Evolutionary conservation across 2,113 vertebrate genomes (phyloP).

Genomic region (Gymnarchus niloticus): DNA sequence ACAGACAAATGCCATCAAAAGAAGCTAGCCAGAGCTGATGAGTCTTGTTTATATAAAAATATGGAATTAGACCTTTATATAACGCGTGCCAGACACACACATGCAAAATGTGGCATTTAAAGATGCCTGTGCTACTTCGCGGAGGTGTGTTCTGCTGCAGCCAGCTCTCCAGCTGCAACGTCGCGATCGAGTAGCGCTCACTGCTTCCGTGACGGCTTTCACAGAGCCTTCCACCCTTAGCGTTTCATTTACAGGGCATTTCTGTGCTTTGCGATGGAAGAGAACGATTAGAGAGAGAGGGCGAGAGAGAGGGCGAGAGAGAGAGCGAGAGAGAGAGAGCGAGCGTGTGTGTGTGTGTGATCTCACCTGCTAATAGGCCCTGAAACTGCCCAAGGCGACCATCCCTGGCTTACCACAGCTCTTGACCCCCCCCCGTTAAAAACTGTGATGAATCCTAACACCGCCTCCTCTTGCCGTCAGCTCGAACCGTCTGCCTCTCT

Average conservation of each 20-base stretch:
- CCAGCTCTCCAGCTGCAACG: background rate
- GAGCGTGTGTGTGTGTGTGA: background rate
- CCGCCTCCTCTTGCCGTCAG: conserved; percentile 38
- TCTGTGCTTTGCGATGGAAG: background rate
- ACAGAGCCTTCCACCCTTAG: background rate
- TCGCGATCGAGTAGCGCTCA: background rate
- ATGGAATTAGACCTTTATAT: background rate
- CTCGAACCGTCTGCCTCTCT: conserved; percentile 53
- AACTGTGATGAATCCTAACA: background rate
- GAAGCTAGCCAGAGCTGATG: background rate
- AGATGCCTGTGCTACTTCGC: background rate
- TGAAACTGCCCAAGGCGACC: background rate
- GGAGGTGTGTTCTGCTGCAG: background rate
- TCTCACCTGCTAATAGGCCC: background rate
- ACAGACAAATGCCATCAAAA: background rate
- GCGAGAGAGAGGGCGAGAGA: too few relatives aligned
- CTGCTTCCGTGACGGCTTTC: background rate
- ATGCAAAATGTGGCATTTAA: background rate
- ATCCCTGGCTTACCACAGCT: background rate
- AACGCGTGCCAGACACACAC: too few relatives aligned
- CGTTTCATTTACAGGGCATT: background rate
- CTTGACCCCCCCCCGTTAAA: background rate
- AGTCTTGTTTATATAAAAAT: background rate
- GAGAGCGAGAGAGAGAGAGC: too few relatives aligned
- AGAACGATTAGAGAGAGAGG: too few relatives aligned